phyloP scores from a whole-genome alignment of 2,113 vertebrate genomes.

The Tragelaphus buxtoni region DNA sequence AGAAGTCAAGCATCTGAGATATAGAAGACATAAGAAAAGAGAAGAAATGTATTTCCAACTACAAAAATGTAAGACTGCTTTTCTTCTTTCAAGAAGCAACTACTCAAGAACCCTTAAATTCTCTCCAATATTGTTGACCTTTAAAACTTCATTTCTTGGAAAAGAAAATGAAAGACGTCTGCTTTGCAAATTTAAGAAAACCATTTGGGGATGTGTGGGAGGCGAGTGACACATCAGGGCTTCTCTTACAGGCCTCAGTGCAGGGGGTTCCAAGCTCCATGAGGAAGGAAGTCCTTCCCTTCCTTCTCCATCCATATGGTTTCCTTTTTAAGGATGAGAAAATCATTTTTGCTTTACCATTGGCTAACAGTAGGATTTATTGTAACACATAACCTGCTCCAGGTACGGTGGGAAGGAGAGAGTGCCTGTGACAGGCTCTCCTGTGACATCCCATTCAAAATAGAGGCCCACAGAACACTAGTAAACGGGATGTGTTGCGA shows the following conservation, averaged over 20 bases:
- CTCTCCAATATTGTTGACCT: background rate
- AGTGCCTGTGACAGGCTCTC: background rate
- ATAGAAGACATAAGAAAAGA: background rate
- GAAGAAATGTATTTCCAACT: background rate
- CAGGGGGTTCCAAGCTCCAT: background rate
- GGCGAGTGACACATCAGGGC: background rate
- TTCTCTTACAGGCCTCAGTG: background rate
- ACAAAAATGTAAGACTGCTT: background rate
- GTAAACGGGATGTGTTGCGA: background rate
- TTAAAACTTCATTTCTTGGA: slow-evolving; percentile 31
- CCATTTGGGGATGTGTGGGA: background rate
- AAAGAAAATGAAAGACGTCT: background rate
- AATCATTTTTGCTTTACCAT: background rate
- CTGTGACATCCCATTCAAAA: background rate
- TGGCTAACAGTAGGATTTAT: background rate
- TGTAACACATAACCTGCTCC: background rate
- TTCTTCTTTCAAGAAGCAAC: background rate
- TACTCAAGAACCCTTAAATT: background rate
- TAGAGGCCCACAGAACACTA: background rate
- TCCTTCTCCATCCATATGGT: background rate
- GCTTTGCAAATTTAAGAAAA: background rate
- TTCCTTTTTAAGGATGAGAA: background rate
- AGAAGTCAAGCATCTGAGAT: background rate
- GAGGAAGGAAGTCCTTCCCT: background rate
- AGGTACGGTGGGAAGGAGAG: background rate